Percentiles rank a stretch among this genome's conserved stretches.
Evolutionary conservation across 1,140 invertebrate genomes (phyloP).

Genomic region (Dryas iulia): DNA sequence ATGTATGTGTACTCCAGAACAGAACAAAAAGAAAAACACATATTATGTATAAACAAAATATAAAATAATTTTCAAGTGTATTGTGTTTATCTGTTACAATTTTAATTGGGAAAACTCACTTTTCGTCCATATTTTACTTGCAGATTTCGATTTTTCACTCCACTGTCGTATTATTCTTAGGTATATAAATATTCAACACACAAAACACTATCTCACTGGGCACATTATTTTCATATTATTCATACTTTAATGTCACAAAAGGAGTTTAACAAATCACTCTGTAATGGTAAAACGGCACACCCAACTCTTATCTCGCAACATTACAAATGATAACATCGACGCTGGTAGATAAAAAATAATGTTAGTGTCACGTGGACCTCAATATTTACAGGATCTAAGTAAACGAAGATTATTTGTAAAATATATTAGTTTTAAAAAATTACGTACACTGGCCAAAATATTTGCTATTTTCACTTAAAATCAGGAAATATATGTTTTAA

Average conservation of each 20-base stretch:
- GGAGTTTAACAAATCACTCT: neutral
- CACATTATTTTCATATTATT: neutral
- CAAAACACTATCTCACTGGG: no score
- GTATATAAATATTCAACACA: no score
- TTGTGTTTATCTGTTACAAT: neutral
- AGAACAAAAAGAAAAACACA: neutral
- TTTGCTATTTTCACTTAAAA: no score
- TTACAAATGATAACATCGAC: constrained; percentile 16
- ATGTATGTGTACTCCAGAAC: no score
- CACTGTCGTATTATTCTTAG: neutral
- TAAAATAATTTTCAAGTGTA: neutral
- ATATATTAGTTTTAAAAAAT: no score
- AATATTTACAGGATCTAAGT: neutral
- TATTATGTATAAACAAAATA: neutral
- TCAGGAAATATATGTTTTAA: no score
- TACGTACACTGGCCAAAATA: no score
- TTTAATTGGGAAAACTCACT: neutral
- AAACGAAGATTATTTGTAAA: neutral
- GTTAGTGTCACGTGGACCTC: neutral
- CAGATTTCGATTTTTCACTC: neutral
- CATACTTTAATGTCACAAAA: neutral
- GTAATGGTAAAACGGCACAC: constrained; percentile 13
- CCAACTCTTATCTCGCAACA: constrained; percentile 16
- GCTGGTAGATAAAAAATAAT: constrained; percentile 16
- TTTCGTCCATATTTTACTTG: neutral